Percentiles rank a stretch among this genome's conserved stretches.
These are phyloP conservation scores for Diadumene lineata DNA, from an alignment of 92 coral and sea anemone genomes.

Conservation along the genomic window DNA sequence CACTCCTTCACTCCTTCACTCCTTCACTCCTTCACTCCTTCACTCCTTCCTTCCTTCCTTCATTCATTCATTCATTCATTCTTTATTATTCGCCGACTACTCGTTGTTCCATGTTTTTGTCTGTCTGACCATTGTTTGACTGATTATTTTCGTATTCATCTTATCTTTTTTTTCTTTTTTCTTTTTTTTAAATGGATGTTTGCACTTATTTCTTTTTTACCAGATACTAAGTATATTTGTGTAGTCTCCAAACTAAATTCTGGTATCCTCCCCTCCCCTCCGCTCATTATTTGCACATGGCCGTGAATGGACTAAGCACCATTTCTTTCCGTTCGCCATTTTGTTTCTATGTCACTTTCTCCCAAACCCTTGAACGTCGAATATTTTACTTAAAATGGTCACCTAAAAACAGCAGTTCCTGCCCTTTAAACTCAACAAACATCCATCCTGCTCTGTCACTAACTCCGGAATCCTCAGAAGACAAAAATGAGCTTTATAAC, in stretches of 20 bases:
- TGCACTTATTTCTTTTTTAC: too few species aligned
- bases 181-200: too few species aligned
- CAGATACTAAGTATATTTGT: too few species aligned
- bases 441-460: constrained; percentile 5
- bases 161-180: too few species aligned
- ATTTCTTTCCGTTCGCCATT: constrained; percentile 27
- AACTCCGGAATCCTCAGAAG: background rate
- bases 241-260: background rate
- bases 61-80: too few species aligned
- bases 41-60: too few species aligned
- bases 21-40: too few species aligned
- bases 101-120: too few species aligned
- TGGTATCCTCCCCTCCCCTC: background rate
- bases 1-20: too few species aligned
- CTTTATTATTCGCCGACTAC: too few species aligned
- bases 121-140: too few species aligned
- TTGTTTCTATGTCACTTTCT: constrained; percentile 20
- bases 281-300: background rate
- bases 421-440: background rate
- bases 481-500: constrained; percentile 58
- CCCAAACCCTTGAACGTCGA: constrained; percentile 19
- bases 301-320: constrained; percentile 7
- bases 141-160: too few species aligned
- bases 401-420: constrained; percentile 15
- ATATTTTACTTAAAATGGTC: constrained; percentile 6